Percentiles rank a stretch among this genome's conserved stretches.
Evolutionary conservation across 1,140 invertebrate genomes (phyloP).

Genomic region (Solen grandis): DNA sequence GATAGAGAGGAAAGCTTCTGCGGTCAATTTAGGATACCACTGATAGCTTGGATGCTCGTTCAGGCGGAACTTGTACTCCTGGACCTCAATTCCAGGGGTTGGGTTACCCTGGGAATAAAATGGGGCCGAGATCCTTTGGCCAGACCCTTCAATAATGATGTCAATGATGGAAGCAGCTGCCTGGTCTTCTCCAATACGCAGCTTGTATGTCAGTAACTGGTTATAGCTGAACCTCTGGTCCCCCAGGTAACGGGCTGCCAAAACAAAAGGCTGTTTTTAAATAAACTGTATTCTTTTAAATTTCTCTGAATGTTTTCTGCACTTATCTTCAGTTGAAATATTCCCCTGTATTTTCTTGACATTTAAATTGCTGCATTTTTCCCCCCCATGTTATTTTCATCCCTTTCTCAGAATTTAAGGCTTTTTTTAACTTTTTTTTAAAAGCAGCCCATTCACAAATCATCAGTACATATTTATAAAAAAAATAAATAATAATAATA

Average conservation of each 20-base stretch:
- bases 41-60: conserved; percentile 95
- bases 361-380: too few relatives aligned
- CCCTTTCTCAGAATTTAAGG: too few relatives aligned
- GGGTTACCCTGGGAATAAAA: conserved; percentile 96
- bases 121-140: conserved; percentile 88
- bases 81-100: conserved; percentile 86
- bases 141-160: conserved; percentile 91
- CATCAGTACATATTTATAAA: too few relatives aligned
- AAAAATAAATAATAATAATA: too few relatives aligned
- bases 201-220: conserved; percentile 93
- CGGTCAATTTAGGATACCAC: conserved; percentile 93
- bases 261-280: conserved; percentile 46
- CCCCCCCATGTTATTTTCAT: too few relatives aligned
- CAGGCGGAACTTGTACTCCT: conserved; percentile 84
- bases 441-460: too few relatives aligned
- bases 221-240: conserved; percentile 97
- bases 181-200: conserved; percentile 89
- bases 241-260: conserved; percentile 90
- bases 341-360: too few relatives aligned
- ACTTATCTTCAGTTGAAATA: too few relatives aligned
- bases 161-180: conserved; percentile 89
- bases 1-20: conserved; percentile 94
- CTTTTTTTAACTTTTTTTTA: too few relatives aligned
- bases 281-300: too few relatives aligned
- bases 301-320: too few relatives aligned